Evolutionary conservation across 2,888 invertebrate species (phyloP).

Genomic region (Nephrocerus scutellatus): DNA sequence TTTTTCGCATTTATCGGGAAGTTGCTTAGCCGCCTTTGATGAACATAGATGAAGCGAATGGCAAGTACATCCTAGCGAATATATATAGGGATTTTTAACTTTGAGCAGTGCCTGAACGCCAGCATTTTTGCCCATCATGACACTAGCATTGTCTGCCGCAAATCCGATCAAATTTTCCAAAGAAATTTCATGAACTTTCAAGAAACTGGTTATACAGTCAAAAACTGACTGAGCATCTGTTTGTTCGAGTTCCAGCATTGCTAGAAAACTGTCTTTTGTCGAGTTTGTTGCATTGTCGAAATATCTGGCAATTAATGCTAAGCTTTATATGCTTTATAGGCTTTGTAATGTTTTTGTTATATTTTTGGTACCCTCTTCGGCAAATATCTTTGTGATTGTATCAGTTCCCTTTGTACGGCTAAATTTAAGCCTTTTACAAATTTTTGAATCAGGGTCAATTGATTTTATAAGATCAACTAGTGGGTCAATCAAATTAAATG

Average conservation of each 20-base stretch:
- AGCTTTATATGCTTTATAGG: conserved; percentile 6
- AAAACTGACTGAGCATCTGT: conserved; percentile 10
- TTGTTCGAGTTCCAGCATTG: conserved; percentile 4
- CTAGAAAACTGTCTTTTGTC: conserved; percentile 13
- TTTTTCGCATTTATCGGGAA: conserved; percentile 25
- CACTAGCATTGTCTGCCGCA: conserved; percentile 28
- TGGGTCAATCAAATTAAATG: conserved; percentile 4
- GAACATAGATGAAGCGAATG: conserved; percentile 29
- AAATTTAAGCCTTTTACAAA: conserved; percentile 1
- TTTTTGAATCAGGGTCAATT: conserved; percentile 1
- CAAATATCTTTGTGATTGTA: conserved; percentile 2
- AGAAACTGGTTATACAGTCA: conserved; percentile 7
- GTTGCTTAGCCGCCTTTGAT: conserved; percentile 26
- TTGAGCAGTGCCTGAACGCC: conserved; percentile 23
- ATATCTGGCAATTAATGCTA: conserved; percentile 14
- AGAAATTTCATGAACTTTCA: conserved; percentile 8
- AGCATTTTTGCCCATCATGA: conserved; percentile 28
- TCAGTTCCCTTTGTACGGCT: conserved; percentile 2
- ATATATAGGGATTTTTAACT: conserved; percentile 23
- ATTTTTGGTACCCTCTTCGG: conserved; percentile 1
- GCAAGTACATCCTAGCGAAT: conserved; percentile 29
- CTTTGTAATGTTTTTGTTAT: neutral
- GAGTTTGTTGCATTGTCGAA: conserved; percentile 5
- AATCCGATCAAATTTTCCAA: conserved; percentile 27
- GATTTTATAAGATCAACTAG: conserved; percentile 4